Percentiles rank a stretch among this genome's conserved stretches.
phyloP scores from a whole-genome alignment of 2,888 invertebrate species.

The Apamea crenata region DNA sequence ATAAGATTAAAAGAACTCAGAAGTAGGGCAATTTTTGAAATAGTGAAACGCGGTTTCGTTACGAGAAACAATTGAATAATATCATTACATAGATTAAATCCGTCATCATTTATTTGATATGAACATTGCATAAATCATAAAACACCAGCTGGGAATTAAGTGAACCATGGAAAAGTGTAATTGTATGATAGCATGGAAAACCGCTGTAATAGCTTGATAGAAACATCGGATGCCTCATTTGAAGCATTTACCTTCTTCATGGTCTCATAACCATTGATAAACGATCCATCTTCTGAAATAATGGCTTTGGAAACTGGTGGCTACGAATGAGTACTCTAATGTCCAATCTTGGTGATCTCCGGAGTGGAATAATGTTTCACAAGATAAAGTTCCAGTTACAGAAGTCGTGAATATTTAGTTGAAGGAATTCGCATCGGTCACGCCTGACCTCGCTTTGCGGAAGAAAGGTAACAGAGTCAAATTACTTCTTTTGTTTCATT shows the following conservation, averaged over 20 bases:
- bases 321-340: constrained; percentile 58
- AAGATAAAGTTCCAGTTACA: constrained; percentile 67
- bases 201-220: constrained; percentile 62
- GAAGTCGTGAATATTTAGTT: constrained; percentile 75
- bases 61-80: constrained; percentile 51
- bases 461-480: constrained; percentile 84
- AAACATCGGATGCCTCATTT: constrained; percentile 72
- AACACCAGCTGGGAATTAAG: constrained; percentile 45
- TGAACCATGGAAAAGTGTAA: constrained; percentile 64
- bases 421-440: constrained; percentile 85
- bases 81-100: constrained; percentile 56
- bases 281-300: constrained; percentile 64
- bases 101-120: constrained; percentile 49
- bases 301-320: constrained; percentile 63
- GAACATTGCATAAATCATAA: constrained; percentile 48
- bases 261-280: constrained; percentile 75
- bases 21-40: constrained; percentile 60
- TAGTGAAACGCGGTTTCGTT: constrained; percentile 55
- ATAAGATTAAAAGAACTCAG: constrained; percentile 54
- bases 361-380: constrained; percentile 58
- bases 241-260: constrained; percentile 76
- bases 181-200: constrained; percentile 65
- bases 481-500: constrained; percentile 85
- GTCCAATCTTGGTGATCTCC: constrained; percentile 66
- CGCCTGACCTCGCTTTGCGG: constrained; percentile 87